phyloP scores from a whole-genome alignment of 1,140 invertebrate species.

The Neelides sp. region DNA sequence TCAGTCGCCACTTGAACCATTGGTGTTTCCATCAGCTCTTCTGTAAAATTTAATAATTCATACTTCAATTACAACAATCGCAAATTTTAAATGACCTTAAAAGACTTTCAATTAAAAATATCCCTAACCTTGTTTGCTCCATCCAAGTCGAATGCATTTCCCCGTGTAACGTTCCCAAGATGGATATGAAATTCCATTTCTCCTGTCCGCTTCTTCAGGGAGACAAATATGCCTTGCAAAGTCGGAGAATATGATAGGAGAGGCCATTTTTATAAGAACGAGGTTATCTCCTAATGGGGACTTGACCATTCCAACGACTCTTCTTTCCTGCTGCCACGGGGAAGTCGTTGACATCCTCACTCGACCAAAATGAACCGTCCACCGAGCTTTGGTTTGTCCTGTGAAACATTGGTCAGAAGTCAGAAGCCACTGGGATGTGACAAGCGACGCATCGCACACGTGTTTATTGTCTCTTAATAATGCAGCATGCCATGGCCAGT shows the following conservation, averaged over 20 bases:
- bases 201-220: slow-evolving; percentile 37
- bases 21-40: slow-evolving; percentile 28
- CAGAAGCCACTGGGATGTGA: slow-evolving; percentile 65
- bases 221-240: slow-evolving; percentile 70
- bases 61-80: background rate
- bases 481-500: slow-evolving; percentile 77
- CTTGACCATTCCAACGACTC: slow-evolving; percentile 75
- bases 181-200: slow-evolving; percentile 12
- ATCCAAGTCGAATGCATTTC: slow-evolving; percentile 26
- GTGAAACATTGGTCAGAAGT: slow-evolving; percentile 82
- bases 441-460: slow-evolving; percentile 71
- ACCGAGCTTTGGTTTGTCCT: slow-evolving; percentile 68
- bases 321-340: slow-evolving; percentile 73
- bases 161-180: slow-evolving; percentile 20
- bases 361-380: slow-evolving; percentile 60
- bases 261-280: slow-evolving; percentile 64
- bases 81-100: background rate
- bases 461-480: slow-evolving; percentile 70
- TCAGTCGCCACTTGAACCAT: slow-evolving; percentile 26
- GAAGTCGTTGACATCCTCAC: slow-evolving; percentile 58
- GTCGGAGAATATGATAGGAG: slow-evolving; percentile 59
- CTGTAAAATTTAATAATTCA: slow-evolving; percentile 8
- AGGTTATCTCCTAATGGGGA: slow-evolving; percentile 76
- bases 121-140: slow-evolving; percentile 26
- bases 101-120: background rate